phyloP scores from a whole-genome alignment of 2,113 vertebrate species.

The Pontoporia blainvillei region DNA sequence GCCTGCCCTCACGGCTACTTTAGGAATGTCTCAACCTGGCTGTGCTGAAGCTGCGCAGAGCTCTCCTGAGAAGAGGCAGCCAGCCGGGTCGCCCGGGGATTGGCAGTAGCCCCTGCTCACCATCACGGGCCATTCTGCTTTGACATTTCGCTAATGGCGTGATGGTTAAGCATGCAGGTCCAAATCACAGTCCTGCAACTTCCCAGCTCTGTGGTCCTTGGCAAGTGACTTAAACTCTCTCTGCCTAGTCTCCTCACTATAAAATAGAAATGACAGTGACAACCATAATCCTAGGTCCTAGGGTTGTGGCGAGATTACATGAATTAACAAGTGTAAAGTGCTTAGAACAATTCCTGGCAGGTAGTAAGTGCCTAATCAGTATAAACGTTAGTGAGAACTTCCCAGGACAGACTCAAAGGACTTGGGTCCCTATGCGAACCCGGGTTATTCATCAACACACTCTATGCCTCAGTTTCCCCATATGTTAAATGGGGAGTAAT shows the following conservation, averaged over 20 bases:
- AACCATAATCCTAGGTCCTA: neutral
- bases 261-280: neutral
- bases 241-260: neutral
- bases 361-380: too few species aligned
- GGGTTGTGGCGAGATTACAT: neutral
- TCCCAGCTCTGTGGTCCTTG: neutral
- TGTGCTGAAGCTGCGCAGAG: neutral
- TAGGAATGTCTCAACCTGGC: neutral
- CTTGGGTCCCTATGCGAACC: neutral
- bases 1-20: neutral
- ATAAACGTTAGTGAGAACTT: neutral
- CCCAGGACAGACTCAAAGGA: neutral
- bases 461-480: neutral
- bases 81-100: neutral
- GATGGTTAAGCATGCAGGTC: neutral
- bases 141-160: fast-evolving
- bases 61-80: neutral
- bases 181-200: neutral
- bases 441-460: neutral
- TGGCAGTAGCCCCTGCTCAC: neutral
- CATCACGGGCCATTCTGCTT: neutral
- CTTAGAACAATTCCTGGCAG: neutral
- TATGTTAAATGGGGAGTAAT: neutral
- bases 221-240: neutral
- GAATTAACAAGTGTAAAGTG: neutral